Evolutionary conservation across 2,113 vertebrate species (phyloP).

Genomic region (Acinonyx jubatus): DNA sequence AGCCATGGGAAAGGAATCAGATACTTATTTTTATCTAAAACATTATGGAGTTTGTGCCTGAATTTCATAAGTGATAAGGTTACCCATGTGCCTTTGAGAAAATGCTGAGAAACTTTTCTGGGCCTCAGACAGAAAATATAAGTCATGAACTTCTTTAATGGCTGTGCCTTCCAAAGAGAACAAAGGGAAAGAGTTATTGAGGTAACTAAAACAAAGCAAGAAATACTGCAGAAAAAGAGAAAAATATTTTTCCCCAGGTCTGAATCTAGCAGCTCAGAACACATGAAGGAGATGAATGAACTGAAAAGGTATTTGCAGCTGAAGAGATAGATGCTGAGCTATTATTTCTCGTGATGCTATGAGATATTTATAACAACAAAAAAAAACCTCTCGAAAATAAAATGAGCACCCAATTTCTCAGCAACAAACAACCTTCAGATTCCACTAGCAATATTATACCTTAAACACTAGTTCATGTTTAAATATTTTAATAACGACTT

Average conservation of each 20-base stretch:
- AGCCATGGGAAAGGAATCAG: neutral
- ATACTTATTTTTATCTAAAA: constrained; percentile 50
- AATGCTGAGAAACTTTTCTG: constrained; percentile 54
- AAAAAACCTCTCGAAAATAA: constrained; percentile 44
- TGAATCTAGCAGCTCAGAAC: constrained; percentile 56
- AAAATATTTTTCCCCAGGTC: constrained; percentile 64
- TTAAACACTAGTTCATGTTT: neutral
- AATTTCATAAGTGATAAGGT: constrained; percentile 53
- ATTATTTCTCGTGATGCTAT: constrained; percentile 60
- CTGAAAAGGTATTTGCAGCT: constrained; percentile 25
- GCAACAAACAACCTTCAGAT: neutral
- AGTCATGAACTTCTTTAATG: constrained; percentile 59
- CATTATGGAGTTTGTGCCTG: neutral
- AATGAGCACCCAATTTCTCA: constrained; percentile 45
- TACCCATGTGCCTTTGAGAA: constrained; percentile 57
- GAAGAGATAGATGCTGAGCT: constrained; percentile 67
- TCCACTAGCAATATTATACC: neutral
- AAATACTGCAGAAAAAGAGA: constrained; percentile 67
- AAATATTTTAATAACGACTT: constrained; percentile 38
- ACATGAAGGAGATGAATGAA: constrained; percentile 70
- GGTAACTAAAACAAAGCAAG: constrained; percentile 70
- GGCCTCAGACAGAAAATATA: constrained; percentile 47
- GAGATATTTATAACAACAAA: constrained; percentile 69
- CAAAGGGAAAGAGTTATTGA: constrained; percentile 71
- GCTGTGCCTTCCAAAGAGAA: constrained; percentile 53